Percentiles rank a stretch among this genome's conserved stretches.
Evolutionary conservation across 2,797 vertebrate genomes (phyloP).

Genomic region (Onychomys leucogaster): DNA sequence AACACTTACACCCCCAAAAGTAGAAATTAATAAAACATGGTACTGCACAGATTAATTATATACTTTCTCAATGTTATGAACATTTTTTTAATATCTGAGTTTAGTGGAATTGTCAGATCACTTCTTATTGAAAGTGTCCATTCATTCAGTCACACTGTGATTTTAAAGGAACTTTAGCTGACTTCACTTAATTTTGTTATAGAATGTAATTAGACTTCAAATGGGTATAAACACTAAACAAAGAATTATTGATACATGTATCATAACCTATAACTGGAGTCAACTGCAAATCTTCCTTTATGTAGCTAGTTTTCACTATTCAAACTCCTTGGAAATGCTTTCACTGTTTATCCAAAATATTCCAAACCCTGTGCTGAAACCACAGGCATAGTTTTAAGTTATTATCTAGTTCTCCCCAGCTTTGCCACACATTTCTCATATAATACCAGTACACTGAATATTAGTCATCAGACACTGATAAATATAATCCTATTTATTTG

Average conservation of each 20-base stretch:
- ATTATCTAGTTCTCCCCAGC: background rate
- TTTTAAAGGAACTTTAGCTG: slow-evolving; percentile 65
- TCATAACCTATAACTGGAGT: slow-evolving; percentile 13
- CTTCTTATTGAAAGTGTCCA: slow-evolving; percentile 66
- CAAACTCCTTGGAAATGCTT: slow-evolving; percentile 5
- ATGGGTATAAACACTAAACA: slow-evolving; percentile 60
- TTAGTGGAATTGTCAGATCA: slow-evolving; percentile 61
- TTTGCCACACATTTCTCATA: background rate
- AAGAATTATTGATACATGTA: slow-evolving; percentile 58
- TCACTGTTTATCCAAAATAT: slow-evolving; percentile 35
- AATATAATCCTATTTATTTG: background rate
- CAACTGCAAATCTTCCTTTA: slow-evolving; percentile 29
- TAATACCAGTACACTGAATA: background rate
- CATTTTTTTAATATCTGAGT: slow-evolving; percentile 64
- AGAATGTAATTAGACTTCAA: slow-evolving; percentile 52
- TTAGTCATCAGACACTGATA: background rate
- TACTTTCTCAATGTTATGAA: slow-evolving; percentile 66
- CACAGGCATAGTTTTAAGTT: background rate
- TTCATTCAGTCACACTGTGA: slow-evolving; percentile 31
- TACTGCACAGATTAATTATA: slow-evolving; percentile 20
- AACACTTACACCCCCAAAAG: slow-evolving; percentile 48
- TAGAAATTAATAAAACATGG: slow-evolving; percentile 52
- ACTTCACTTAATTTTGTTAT: slow-evolving; percentile 58
- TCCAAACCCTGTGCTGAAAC: background rate
- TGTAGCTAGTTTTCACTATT: slow-evolving; percentile 28